These are phyloP conservation scores for Pipistrellus kuhlii DNA, from an alignment of 2,797 vertebrate species.

Conservation along the genomic window DNA sequence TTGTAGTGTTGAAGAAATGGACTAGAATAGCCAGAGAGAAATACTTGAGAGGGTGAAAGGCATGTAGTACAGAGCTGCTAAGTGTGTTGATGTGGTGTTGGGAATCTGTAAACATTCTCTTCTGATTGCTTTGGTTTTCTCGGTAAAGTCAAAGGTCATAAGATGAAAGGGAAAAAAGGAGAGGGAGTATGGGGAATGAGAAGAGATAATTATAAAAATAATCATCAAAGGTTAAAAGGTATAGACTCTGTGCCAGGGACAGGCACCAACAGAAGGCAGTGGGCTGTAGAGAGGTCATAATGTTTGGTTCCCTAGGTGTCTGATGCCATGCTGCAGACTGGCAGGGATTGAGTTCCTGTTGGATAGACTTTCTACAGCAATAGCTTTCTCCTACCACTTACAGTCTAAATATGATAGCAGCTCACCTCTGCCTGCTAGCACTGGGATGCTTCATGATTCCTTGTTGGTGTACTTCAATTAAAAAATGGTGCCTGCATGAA, in stretches of 20 bases:
- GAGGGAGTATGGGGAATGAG: not conserved
- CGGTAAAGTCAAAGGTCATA: not conserved
- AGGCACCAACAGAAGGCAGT: not conserved
- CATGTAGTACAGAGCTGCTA: not conserved
- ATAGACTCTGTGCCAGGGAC: not conserved
- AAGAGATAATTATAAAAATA: not conserved
- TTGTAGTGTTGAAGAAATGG: not conserved
- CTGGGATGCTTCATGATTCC: not conserved
- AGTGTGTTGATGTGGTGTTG: not conserved
- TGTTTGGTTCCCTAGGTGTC: not conserved
- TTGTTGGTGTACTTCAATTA: constrained; percentile 47
- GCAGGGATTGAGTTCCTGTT: not conserved
- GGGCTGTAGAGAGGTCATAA: not conserved
- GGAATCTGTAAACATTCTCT: not conserved
- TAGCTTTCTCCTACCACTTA: constrained; percentile 8
- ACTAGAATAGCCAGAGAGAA: not conserved
- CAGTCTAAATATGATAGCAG: not conserved
- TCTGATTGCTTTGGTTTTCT: constrained; percentile 8
- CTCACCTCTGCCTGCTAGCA: constrained; percentile 7
- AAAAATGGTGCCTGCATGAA: constrained; percentile 47
- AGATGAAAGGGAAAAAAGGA: not conserved
- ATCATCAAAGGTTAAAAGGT: too few species aligned
- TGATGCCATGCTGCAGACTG: not conserved
- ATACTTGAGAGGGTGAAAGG: not conserved
- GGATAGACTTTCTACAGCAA: not conserved